Base-by-base conservation (phyloP, 1,140 invertebrate species). In the Diabrotica virgifera region DNA sequence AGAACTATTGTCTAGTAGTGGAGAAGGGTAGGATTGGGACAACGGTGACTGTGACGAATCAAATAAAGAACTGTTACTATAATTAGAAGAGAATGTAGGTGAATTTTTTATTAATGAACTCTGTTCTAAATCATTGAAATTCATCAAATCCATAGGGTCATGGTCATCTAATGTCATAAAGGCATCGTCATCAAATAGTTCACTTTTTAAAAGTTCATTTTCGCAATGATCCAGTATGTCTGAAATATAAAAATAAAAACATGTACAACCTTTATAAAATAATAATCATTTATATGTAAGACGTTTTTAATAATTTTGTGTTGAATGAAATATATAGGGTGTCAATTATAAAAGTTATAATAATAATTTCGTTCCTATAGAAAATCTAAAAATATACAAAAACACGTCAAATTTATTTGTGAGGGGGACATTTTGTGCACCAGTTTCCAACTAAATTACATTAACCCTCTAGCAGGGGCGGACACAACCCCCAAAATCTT, bases 141-240 rank as follows among this genome's bases (percentile, higher is more conserved):
- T 52, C 36, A 72, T 58, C 3, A 78, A 69, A 70, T 77, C 78
- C 62, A 78, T 72, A 36, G 68, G 66, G 12, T 77, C n/a, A 36
- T 72, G 64, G 11, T 74, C 76, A n/a, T 78, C 61, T 24, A 78
- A 72, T 4, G 75, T 71, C 7, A 77, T 65, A 9, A 79, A 63
- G 3, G 69, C 70, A 36, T 77, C 76, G 65, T 79, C 75, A 8
- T 60, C 63, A 61, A 79, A 79, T 12, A 80, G 59, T 55, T 73
- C 71, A 40, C 58, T 70, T 64, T 75, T 74, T 57, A 79, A 71
- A 13, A 76, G 65, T 53, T 79, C 77, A 62, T 65, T 77, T 63
- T 77, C 77, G 57, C 76, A 78, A 53, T 76, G 69, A 40, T 68
- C 72, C 9, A 80, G 54, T n/a, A 80, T 68, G 66, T 80, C 79